Evolutionary conservation across 2,797 vertebrate genomes (phyloP), one percentile per base, ranked within the genome.

Genomic region (Chloroceryle amazona): DNA sequence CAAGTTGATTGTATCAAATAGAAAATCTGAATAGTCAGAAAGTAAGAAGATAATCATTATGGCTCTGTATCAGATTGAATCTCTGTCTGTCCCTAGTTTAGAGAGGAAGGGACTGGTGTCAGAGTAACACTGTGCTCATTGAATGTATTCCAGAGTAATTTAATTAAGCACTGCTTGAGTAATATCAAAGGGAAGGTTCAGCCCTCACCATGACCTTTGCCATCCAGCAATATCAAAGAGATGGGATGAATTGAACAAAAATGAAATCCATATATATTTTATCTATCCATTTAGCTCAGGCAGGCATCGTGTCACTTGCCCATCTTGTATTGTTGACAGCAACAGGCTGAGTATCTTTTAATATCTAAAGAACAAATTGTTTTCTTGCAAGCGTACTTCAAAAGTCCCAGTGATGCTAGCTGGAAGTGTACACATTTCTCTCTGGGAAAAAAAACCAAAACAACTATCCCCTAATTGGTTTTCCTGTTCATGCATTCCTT

Each of bases 301-400:
- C 75, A 84, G 33, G 37, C 58, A 39, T 54, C 22, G 41, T 91
- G 80, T 66, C 71, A 73, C 54, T 90, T 81, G 33, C 47, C 65
- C 70, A 57, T 91, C 70, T 91, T 90, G 70, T 58, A 85, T 15
- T 85, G 83, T 54, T 93, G 81, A 87, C 81, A 96, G 83, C 21
- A 93, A 70, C 51, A 91, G 52, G 29, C 73, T 75, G 70, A 89
- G 47, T 70, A 71, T 84, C 76, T 90, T 96, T 94, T 86, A 89
- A 86, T 86, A 92, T 46, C 76, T 70, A 84, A 84, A 92, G 88
- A 89, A 95, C 70, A 93, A 91, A 81, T 33, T 61, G 72, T 71
- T 90, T 92, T 82, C 63, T 76, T 19, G 9, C 35, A 79, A 55
- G 37, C 21, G 6, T 17, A 44, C 47, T 81, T 96, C 41, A 62